Percentiles rank a stretch among this genome's conserved stretches.
Evolutionary conservation across 2,797 vertebrate genomes (phyloP).

Genomic region (Gambusia yucatana): DNA sequence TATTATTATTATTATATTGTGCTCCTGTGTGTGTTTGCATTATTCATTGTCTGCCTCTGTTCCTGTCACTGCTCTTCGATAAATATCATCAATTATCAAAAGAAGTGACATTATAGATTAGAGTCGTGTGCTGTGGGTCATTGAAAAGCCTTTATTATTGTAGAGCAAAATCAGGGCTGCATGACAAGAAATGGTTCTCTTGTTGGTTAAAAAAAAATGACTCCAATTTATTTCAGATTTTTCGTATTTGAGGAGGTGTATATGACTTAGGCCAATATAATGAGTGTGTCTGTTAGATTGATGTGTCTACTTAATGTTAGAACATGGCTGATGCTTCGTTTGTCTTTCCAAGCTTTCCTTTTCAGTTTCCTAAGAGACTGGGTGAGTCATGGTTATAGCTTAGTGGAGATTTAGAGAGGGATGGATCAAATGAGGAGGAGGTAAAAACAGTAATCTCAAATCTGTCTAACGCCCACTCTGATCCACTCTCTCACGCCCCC

Average conservation of each 20-base stretch:
- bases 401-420: slow-evolving; percentile 53
- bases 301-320: slow-evolving; percentile 44
- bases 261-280: slow-evolving; percentile 23
- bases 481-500: slow-evolving; percentile 26
- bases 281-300: slow-evolving; percentile 41
- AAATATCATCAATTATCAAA: slow-evolving; percentile 72
- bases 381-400: slow-evolving; percentile 66
- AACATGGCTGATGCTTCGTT: slow-evolving; percentile 34
- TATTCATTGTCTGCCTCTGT: slow-evolving; percentile 50
- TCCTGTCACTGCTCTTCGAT: slow-evolving; percentile 54
- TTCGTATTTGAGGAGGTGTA: slow-evolving; percentile 26
- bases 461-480: slow-evolving; percentile 50
- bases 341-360: slow-evolving; percentile 42
- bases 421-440: slow-evolving; percentile 61
- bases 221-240: slow-evolving; percentile 38
- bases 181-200: slow-evolving; percentile 6
- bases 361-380: slow-evolving; percentile 57
- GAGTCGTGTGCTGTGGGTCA: slow-evolving; percentile 39
- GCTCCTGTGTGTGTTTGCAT: not conserved
- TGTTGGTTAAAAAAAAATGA: slow-evolving; percentile 20
- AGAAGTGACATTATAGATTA: slow-evolving; percentile 46
- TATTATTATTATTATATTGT: not conserved
- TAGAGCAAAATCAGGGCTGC: slow-evolving; percentile 15
- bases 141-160: slow-evolving; percentile 44
- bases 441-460: slow-evolving; percentile 57